Base-by-base conservation (phyloP, 1,140 invertebrate species). In the Globodera ellingtonae region DNA sequence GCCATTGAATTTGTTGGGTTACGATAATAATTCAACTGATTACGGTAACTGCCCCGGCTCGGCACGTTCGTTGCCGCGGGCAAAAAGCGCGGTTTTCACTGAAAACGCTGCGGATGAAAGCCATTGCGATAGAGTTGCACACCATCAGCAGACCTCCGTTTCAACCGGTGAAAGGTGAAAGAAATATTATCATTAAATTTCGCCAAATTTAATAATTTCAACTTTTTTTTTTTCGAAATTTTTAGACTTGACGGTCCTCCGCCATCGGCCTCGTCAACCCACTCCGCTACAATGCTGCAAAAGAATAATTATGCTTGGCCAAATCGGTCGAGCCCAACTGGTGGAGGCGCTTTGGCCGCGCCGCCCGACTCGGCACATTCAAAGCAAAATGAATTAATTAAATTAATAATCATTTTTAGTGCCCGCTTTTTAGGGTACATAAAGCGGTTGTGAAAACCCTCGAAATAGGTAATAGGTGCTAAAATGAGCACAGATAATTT, bases 361-460 rank as follows among this genome's bases (percentile, higher is more conserved):
- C 67, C 24, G 18, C 35, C 6, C n/a, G 67, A 70, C 67, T 70
- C n/a, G 67, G 67, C 67, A 70, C 67, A 70, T 6, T 70, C 21
- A 62, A 35, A 35, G 35, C 35, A 35, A 24, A 35, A 35, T n/a
- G n/a, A 35, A 35, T 35, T 0, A 35, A 35, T 35, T 35, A 35
- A 35, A 35, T 35, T 35, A 35, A 35, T 35, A 35, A 35, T 1
- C 35, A 35, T 35, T 35, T 2, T 35, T 35, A 35, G 3, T 35
- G 35, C 1, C 35, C 35, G 35, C 1, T 3, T 35, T 35, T 35
- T n/a, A n/a, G 3, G 35, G 35, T 35, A 35, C 0, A 35, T 35
- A 3, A 35, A 35, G 35, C 0, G 35, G 35, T 35, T 35, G 0
- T 35, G 2, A 35, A 35, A 35, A 35, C 35, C 3, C 35, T 35